Evolutionary conservation across 2,888 invertebrate genomes (phyloP).

Genomic region (Liposcelis brunnea): DNA sequence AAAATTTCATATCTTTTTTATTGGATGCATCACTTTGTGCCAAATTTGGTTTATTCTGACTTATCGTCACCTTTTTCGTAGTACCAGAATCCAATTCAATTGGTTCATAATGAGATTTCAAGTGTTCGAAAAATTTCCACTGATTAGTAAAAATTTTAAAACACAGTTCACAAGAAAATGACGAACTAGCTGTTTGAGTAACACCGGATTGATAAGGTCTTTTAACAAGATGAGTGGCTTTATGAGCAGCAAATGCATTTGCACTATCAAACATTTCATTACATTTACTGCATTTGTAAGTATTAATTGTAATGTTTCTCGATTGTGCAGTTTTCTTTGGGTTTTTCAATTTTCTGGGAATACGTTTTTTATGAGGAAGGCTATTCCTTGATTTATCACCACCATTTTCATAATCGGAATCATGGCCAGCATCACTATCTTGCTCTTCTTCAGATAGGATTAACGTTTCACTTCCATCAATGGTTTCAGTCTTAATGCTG

Average conservation of each 20-base stretch:
- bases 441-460: constrained; percentile 12
- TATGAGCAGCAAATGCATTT: constrained; percentile 22
- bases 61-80: too few relatives aligned
- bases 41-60: too few relatives aligned
- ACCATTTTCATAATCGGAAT: constrained; percentile 30
- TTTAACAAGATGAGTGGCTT: constrained; percentile 15
- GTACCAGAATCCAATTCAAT: too few relatives aligned
- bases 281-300: constrained; percentile 29
- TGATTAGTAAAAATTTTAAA: constrained; percentile 58
- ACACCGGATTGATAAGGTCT: not conserved
- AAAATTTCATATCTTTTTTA: too few relatives aligned
- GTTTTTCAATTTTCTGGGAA: constrained; percentile 54
- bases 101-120: constrained; percentile 59
- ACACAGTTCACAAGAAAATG: constrained; percentile 61
- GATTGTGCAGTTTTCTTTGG: constrained; percentile 15
- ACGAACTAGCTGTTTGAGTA: constrained; percentile 18
- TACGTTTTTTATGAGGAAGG: constrained; percentile 72
- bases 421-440: constrained; percentile 22
- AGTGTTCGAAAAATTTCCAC: constrained; percentile 67
- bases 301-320: too few relatives aligned
- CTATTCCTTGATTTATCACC: constrained; percentile 35
- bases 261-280: constrained; percentile 28
- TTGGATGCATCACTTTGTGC: too few relatives aligned
- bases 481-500: not conserved
- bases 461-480: not conserved